phyloP scores from a whole-genome alignment of 2,113 vertebrate species.

The Rallus limicola region DNA sequence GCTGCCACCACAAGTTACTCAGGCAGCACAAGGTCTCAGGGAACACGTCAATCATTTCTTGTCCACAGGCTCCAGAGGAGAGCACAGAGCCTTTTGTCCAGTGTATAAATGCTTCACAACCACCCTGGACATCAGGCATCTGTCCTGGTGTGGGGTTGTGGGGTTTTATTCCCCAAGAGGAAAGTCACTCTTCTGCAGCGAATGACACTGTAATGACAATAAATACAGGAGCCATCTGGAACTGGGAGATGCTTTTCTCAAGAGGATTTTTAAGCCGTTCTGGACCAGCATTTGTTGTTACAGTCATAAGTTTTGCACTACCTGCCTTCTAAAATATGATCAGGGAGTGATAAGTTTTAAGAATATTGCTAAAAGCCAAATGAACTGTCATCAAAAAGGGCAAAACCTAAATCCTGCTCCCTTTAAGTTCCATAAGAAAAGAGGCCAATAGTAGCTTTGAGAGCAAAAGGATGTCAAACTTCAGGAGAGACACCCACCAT shows the following conservation, averaged over 20 bases:
- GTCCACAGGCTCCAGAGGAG: not conserved
- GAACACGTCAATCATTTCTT: accelerated
- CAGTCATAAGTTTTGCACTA: not conserved
- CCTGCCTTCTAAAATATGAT: not conserved
- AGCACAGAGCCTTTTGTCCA: not conserved
- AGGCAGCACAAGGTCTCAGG: not conserved
- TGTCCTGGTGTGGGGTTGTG: not conserved
- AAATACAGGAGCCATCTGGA: not conserved
- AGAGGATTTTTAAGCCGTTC: not conserved
- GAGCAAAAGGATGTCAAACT: not conserved
- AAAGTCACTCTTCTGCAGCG: not conserved
- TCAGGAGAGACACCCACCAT: not conserved
- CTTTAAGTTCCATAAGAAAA: not conserved
- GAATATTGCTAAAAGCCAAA: not conserved
- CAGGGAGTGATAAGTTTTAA: not conserved
- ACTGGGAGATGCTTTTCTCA: not conserved
- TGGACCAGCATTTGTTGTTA: not conserved
- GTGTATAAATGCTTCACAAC: not conserved
- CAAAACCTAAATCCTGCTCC: not conserved
- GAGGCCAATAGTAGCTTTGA: not conserved
- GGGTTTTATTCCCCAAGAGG: not conserved
- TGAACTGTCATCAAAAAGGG: not conserved
- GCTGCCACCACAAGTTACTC: not conserved
- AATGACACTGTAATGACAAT: not conserved
- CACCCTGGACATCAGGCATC: not conserved